A percentile compares a stretch with the other conserved stretches of the same genome.
Evolutionary conservation across 2,888 invertebrate species (phyloP).

Genomic region (Heliconius erato): DNA sequence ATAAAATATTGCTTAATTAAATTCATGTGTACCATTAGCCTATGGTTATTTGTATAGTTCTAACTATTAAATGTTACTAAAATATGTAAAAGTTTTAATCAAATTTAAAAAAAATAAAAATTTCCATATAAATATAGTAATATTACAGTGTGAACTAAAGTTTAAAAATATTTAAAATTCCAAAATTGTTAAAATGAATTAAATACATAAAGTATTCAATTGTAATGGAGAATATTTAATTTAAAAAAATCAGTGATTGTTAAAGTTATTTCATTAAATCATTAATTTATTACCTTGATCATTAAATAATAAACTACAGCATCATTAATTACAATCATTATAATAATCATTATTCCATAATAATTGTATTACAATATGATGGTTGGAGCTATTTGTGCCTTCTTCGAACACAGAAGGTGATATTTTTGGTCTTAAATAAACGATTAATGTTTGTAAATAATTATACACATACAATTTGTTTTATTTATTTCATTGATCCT

Average conservation of each 20-base stretch:
- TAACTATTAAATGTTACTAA: conserved; percentile 29
- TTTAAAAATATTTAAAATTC: not conserved
- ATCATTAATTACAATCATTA: conserved; percentile 5
- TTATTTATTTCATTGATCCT: conserved; percentile 50
- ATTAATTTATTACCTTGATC: conserved; percentile 25
- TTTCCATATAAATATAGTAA: conserved; percentile 15
- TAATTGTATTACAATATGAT: conserved; percentile 38
- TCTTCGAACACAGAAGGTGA: conserved; percentile 74
- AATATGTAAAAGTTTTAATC: conserved; percentile 15
- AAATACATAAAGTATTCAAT: conserved; percentile 2
- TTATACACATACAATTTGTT: conserved; percentile 58
- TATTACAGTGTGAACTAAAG: not conserved
- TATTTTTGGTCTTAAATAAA: conserved; percentile 81
- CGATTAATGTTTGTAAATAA: conserved; percentile 84
- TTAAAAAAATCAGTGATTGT: conserved; percentile 2
- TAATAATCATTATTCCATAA: conserved; percentile 24
- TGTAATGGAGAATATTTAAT: not conserved
- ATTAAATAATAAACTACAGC: conserved; percentile 13
- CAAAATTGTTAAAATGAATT: conserved; percentile 6
- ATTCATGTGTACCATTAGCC: conserved; percentile 26
- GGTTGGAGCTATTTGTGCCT: conserved; percentile 70
- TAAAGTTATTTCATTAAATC: conserved; percentile 22
- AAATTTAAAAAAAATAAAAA: conserved; percentile 18
- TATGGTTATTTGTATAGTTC: conserved; percentile 31
- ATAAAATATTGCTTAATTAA: not conserved